These are phyloP conservation scores for Pterostichus madidus DNA, from an alignment of 2,888 invertebrate genomes.

Conservation along the genomic window DNA sequence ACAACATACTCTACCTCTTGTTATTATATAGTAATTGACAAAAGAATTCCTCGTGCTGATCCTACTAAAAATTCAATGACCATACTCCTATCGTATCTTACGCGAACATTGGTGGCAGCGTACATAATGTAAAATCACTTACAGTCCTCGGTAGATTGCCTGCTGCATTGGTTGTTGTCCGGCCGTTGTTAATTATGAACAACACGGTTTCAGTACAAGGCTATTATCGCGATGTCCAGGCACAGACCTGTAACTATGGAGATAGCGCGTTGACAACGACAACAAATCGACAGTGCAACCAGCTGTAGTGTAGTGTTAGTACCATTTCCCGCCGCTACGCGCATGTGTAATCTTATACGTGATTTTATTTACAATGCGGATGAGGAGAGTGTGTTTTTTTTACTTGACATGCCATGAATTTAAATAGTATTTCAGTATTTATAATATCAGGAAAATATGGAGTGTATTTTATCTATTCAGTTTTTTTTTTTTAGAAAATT, in stretches of 20 bases:
- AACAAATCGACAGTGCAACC: conserved; percentile 37
- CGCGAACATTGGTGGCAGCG: too few relatives aligned
- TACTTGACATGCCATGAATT: conserved; percentile 8
- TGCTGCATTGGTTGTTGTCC: conserved; percentile 10
- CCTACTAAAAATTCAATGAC: background rate
- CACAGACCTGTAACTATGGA: conserved; percentile 58
- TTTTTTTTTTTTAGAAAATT: background rate
- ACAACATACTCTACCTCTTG: too few relatives aligned
- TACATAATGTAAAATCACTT: background rate
- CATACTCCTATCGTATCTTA: too few relatives aligned
- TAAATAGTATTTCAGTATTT: background rate
- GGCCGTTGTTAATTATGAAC: conserved; percentile 61
- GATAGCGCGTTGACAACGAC: conserved; percentile 59
- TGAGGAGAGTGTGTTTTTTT: background rate
- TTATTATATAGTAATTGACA: too few relatives aligned
- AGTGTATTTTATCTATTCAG: conserved; percentile 11
- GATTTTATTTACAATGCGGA: conserved; percentile 51
- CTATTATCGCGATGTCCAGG: conserved; percentile 56
- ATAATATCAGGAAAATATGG: background rate
- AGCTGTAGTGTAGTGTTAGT: background rate
- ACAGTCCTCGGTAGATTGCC: too few relatives aligned
- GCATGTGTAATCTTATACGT: conserved; percentile 40
- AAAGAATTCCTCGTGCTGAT: too few relatives aligned
- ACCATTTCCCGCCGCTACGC: conserved; percentile 12
- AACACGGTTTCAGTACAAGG: conserved; percentile 54